phyloP scores from a whole-genome alignment of 2,888 invertebrate genomes.

The Galeruca laticollis region DNA sequence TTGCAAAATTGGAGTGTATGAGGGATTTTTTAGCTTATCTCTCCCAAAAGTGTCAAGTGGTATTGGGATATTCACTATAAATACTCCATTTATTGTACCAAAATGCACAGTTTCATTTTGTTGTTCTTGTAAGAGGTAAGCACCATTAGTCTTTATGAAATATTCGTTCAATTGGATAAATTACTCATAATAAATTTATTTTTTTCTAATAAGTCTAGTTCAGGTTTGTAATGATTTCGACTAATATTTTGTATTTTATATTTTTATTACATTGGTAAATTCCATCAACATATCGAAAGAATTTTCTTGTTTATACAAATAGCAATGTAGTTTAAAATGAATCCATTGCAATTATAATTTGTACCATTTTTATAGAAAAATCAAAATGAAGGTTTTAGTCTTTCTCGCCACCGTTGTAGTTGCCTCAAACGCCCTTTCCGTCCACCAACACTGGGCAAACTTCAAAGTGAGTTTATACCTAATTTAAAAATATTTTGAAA shows the following conservation, averaged over 20 bases:
- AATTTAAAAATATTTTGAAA: background rate
- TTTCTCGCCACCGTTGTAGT: slow-evolving; percentile 26
- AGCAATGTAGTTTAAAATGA: no score
- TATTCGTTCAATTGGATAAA: no score
- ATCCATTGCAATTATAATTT: background rate
- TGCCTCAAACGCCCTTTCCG: slow-evolving; percentile 21
- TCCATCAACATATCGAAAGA: no score
- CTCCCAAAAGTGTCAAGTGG: background rate
- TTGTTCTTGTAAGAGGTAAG: slow-evolving; percentile 1
- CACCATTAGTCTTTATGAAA: background rate
- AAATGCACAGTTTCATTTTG: background rate
- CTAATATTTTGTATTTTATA: no score
- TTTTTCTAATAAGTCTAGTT: no score
- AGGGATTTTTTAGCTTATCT: background rate
- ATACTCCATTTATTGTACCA: background rate
- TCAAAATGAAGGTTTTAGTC: slow-evolving; percentile 36
- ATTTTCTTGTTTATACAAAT: no score
- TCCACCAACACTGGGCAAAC: slow-evolving; percentile 29
- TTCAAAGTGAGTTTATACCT: slow-evolving; percentile 29
- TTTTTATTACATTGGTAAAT: no score
- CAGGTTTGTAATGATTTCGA: no score
- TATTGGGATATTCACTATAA: background rate
- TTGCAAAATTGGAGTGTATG: no score
- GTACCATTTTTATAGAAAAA: slow-evolving; percentile 29
- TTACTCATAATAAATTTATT: no score